phyloP scores from a whole-genome alignment of 2,113 vertebrate species.

The Bufo gargarizans region DNA sequence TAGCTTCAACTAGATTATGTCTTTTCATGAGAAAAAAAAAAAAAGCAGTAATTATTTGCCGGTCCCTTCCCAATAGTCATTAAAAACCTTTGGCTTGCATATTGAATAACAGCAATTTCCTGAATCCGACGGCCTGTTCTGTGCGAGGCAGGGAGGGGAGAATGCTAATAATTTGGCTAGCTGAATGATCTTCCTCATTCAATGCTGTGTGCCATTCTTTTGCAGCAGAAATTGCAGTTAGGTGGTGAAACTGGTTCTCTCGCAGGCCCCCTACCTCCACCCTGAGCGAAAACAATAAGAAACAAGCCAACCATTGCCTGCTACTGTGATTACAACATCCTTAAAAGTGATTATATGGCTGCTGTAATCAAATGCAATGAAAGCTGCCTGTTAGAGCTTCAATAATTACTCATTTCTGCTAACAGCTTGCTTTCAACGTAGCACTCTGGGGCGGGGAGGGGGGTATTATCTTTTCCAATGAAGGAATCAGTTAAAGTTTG shows the following conservation, averaged over 20 bases:
- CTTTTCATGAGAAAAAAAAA: conserved; percentile 74
- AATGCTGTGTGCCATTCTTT: conserved; percentile 80
- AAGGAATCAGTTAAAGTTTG: conserved; percentile 72
- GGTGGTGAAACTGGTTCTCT: conserved; percentile 76
- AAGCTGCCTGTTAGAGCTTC: conserved; percentile 87
- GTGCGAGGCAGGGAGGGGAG: conserved; percentile 76
- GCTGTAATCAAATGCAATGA: conserved; percentile 88
- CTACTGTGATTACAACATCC: conserved; percentile 86
- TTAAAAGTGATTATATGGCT: conserved; percentile 88
- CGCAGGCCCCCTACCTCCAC: conserved; percentile 80
- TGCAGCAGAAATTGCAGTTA: conserved; percentile 78
- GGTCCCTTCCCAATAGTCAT: conserved; percentile 83
- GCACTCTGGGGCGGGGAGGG: conserved; percentile 77
- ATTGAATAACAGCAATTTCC: conserved; percentile 86
- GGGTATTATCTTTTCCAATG: conserved; percentile 72
- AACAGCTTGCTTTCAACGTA: conserved; percentile 84
- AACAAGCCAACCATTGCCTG: conserved; percentile 83
- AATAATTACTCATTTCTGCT: conserved; percentile 90
- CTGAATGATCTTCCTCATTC: conserved; percentile 81
- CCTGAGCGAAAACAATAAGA: conserved; percentile 84
- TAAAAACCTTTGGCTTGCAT: conserved; percentile 81
- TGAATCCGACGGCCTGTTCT: conserved; percentile 78
- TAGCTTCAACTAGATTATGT: conserved; percentile 82
- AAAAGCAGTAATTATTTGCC: conserved; percentile 82
- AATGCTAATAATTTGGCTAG: conserved; percentile 85